These are phyloP conservation scores for Amiota minor DNA, from an alignment of 2,888 invertebrate genomes.

Conservation along the genomic window DNA sequence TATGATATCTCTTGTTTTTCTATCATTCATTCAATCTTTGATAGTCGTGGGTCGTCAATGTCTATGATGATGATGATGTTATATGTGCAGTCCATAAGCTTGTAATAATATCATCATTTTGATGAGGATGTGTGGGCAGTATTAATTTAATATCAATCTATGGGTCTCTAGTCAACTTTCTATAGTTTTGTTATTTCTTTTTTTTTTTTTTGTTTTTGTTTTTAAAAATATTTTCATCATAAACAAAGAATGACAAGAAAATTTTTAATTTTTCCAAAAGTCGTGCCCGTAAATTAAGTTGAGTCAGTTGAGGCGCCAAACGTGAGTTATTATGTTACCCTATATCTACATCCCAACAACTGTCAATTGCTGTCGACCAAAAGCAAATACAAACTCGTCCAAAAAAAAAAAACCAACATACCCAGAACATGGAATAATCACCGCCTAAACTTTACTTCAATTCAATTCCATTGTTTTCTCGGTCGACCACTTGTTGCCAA, in stretches of 20 bases:
- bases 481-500: conserved; percentile 1
- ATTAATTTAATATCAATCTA: neutral
- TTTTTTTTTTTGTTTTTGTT: neutral
- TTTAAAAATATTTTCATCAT: too few relatives aligned
- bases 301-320: conserved; percentile 20
- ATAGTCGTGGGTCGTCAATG: conserved; percentile 15
- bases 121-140: too few relatives aligned
- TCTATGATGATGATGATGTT: too few relatives aligned
- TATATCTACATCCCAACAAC: conserved; percentile 11
- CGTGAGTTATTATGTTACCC: conserved; percentile 47
- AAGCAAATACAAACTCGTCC: neutral
- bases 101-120: too few relatives aligned
- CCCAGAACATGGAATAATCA: neutral
- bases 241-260: neutral
- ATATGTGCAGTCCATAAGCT: too few relatives aligned
- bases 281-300: conserved; percentile 44
- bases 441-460: conserved; percentile 44
- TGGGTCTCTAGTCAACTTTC: neutral
- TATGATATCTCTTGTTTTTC: neutral
- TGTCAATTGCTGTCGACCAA: neutral
- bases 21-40: conserved; percentile 20
- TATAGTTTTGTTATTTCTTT: neutral
- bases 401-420: conserved; percentile 10
- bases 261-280: conserved; percentile 40
- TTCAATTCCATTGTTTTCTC: conserved; percentile 42